Percentiles rank a stretch among this genome's conserved stretches.
These are phyloP conservation scores for Esperia sulphurella DNA, from an alignment of 2,888 invertebrate genomes.

Conservation along the genomic window DNA sequence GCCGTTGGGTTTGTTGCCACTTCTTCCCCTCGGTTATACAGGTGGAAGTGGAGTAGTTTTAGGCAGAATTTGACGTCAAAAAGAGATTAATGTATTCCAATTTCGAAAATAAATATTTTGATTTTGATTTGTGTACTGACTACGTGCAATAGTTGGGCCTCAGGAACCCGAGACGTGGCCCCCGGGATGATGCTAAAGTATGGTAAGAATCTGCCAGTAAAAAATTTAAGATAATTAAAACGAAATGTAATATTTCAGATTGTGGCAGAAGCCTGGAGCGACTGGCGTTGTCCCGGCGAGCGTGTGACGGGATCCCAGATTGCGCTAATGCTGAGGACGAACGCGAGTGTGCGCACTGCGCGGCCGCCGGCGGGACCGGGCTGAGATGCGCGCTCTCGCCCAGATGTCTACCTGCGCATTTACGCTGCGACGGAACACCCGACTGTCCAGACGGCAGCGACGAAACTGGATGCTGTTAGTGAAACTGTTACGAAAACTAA, in stretches of 20 bases:
- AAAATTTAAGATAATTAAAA: background rate
- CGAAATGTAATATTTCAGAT: slow-evolving; percentile 56
- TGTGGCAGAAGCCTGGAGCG: slow-evolving; percentile 87
- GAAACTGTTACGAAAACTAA: background rate
- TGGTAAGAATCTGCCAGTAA: too few species aligned
- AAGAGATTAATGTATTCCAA: too few species aligned
- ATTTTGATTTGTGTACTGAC: too few species aligned
- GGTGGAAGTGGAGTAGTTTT: too few species aligned
- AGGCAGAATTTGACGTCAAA: too few species aligned
- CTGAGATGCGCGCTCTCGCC: slow-evolving; percentile 90
- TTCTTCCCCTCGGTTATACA: too few species aligned
- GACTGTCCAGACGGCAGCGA: slow-evolving; percentile 94
- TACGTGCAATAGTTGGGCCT: too few species aligned
- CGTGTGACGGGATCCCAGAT: slow-evolving; percentile 93
- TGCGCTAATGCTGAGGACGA: slow-evolving; percentile 92
- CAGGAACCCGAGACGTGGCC: too few species aligned
- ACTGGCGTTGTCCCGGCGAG: slow-evolving; percentile 85
- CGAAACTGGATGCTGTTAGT: slow-evolving; percentile 91
- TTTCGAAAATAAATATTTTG: too few species aligned
- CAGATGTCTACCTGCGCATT: slow-evolving; percentile 84
- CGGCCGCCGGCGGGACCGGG: slow-evolving; percentile 76
- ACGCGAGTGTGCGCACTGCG: slow-evolving; percentile 88
- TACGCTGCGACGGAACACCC: slow-evolving; percentile 88
- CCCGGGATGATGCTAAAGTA: too few species aligned
- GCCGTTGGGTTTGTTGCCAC: too few species aligned